Evolutionary conservation across 1,140 invertebrate genomes (phyloP).

Genomic region (Chironomus striatipennis): DNA sequence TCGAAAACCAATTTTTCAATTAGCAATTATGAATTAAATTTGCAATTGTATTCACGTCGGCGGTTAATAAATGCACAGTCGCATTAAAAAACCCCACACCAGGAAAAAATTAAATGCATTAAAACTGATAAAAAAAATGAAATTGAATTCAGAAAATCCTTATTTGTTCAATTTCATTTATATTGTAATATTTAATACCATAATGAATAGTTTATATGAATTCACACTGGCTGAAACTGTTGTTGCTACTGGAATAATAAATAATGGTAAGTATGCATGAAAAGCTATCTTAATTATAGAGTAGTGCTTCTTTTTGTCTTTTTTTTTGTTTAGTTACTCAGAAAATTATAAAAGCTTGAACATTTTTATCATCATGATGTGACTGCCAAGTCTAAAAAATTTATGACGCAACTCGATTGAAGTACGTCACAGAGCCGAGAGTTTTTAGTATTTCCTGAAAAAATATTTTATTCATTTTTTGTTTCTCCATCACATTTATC

Average conservation of each 20-base stretch:
- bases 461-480: too few relatives aligned
- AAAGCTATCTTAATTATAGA: background rate
- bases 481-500: too few relatives aligned
- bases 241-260: background rate
- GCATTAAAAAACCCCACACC: background rate
- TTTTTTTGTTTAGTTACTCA: too few relatives aligned
- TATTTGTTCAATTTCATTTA: background rate
- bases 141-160: background rate
- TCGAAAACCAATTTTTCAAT: conserved; percentile 16
- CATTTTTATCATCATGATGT: too few relatives aligned
- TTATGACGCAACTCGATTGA: too few relatives aligned
- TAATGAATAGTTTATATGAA: conserved; percentile 19
- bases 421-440: too few relatives aligned
- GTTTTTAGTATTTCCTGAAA: too few relatives aligned
- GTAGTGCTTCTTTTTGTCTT: too few relatives aligned
- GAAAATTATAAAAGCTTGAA: too few relatives aligned
- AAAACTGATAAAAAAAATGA: conserved; percentile 7
- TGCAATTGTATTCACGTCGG: background rate
- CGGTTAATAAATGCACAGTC: conserved; percentile 13
- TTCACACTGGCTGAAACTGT: background rate
- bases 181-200: background rate
- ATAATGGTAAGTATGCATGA: conserved; percentile 1
- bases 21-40: background rate
- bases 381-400: too few relatives aligned
- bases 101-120: conserved; percentile 14